Conservation (phyloP, 2,888 invertebrate species). For the Lacanobia oleracea region DNA sequence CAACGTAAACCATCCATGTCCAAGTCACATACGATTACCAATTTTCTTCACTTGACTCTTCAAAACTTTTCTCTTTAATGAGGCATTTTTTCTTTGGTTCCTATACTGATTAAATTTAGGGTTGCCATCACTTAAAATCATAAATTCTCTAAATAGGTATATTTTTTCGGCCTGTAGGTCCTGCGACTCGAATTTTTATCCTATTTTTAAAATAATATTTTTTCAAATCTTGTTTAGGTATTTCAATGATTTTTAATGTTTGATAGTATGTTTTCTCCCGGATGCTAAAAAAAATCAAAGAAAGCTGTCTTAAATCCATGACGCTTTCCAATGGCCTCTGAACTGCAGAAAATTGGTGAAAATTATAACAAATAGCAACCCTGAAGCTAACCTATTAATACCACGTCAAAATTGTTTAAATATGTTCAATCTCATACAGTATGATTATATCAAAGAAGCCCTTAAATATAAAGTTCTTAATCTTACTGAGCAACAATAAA, state of each 20-base stretch:
- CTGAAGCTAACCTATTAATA: background rate
- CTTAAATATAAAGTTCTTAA: conserved; percentile 45
- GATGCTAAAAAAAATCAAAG: conserved; percentile 6
- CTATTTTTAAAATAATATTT: no score
- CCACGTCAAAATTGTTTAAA: background rate
- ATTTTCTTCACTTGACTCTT: conserved; percentile 46
- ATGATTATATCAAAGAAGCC: conserved; percentile 37
- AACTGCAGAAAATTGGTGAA: conserved; percentile 3
- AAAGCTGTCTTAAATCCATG: background rate
- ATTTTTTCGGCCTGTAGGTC: no score
- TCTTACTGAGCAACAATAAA: conserved; percentile 45
- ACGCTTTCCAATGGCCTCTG: conserved; percentile 26
- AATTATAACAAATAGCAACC: background rate
- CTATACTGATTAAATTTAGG: background rate
- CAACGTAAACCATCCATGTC: conserved; percentile 21
- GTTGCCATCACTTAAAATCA: background rate
- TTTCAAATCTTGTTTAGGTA: no score
- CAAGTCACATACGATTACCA: conserved; percentile 36
- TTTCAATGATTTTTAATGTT: background rate
- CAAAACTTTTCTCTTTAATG: conserved; percentile 26
- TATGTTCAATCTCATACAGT: conserved; percentile 7
- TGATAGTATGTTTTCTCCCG: conserved; percentile 1
- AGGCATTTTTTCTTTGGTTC: conserved; percentile 9
- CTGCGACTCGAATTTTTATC: no score
- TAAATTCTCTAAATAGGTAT: no score